phyloP scores from a whole-genome alignment of 2,113 vertebrate genomes.

The Perccottus glenii region DNA sequence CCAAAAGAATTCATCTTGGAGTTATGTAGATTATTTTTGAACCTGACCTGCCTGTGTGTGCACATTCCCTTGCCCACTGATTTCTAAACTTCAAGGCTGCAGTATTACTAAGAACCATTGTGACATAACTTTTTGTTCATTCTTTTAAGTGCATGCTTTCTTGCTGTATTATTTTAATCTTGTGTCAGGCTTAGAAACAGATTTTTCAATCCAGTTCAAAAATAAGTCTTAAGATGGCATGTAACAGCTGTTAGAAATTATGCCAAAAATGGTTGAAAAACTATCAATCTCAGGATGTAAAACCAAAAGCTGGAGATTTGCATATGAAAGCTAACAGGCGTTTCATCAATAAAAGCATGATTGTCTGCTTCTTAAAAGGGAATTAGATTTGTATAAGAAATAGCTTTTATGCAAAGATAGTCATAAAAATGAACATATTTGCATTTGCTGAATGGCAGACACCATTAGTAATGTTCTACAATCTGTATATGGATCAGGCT shows the following conservation, averaged over 20 bases:
- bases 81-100: constrained; percentile 4
- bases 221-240: neutral
- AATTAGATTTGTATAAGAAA: constrained; percentile 29
- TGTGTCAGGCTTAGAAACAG: constrained; percentile 15
- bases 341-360: constrained; percentile 23
- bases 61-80: constrained; percentile 7
- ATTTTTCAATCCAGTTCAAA: constrained; percentile 8
- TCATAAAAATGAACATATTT: constrained; percentile 1
- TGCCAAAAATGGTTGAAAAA: constrained; percentile 14
- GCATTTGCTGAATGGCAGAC: constrained; percentile 14
- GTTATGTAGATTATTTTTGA: constrained; percentile 17
- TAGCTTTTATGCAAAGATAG: constrained; percentile 24
- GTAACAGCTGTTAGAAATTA: constrained; percentile 6
- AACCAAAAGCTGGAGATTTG: constrained; percentile 35
- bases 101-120: constrained; percentile 26
- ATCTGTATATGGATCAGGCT: constrained; percentile 10
- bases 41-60: constrained; percentile 10
- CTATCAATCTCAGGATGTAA: constrained; percentile 35
- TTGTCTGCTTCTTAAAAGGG: constrained; percentile 19
- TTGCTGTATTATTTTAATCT: constrained; percentile 20
- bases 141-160: constrained; percentile 41
- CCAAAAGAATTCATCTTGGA: constrained; percentile 21
- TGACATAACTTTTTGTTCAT: constrained; percentile 23
- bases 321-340: constrained; percentile 16
- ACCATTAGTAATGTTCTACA: constrained; percentile 3